A percentile compares a stretch with the other conserved stretches of the same genome.
Evolutionary conservation across 2,113 vertebrate species (phyloP).

Genomic region (Sciurus niger): DNA sequence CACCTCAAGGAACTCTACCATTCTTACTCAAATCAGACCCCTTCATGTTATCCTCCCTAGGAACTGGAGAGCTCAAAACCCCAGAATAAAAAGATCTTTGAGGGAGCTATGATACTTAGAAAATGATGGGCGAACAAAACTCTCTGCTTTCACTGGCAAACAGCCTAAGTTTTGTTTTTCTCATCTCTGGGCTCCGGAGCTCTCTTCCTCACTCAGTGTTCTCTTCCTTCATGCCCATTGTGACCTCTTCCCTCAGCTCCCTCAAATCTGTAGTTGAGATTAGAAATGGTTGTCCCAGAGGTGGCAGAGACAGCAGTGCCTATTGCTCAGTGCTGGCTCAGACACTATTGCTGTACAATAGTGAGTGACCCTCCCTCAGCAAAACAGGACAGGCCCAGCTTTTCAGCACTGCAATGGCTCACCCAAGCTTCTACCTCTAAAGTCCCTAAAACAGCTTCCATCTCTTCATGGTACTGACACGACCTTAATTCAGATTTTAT

Average conservation of each 20-base stretch:
- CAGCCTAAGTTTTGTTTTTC: slow-evolving; percentile 53
- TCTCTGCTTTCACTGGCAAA: slow-evolving; percentile 6
- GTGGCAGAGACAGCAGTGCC: background rate
- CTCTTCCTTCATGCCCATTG: background rate
- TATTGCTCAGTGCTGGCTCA: background rate
- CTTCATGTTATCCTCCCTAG: background rate
- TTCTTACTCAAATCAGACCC: background rate
- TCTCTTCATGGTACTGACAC: background rate
- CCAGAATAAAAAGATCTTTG: background rate
- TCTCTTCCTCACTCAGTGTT: background rate
- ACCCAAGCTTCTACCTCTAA: background rate
- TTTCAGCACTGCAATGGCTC: background rate
- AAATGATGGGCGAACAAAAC: background rate
- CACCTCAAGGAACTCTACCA: background rate
- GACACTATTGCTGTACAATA: too few relatives aligned
- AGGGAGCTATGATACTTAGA: background rate
- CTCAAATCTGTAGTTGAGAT: slow-evolving; percentile 1
- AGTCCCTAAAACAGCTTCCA: background rate
- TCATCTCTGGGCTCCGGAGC: background rate
- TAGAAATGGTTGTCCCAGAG: background rate
- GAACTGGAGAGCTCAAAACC: background rate
- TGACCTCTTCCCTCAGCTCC: background rate
- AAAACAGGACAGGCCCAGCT: background rate
- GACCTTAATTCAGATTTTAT: slow-evolving; percentile 16
- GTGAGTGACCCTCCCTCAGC: background rate